These are phyloP conservation scores for Ecdyonurus torrentis DNA, from an alignment of 2,888 invertebrate genomes.

Conservation along the genomic window DNA sequence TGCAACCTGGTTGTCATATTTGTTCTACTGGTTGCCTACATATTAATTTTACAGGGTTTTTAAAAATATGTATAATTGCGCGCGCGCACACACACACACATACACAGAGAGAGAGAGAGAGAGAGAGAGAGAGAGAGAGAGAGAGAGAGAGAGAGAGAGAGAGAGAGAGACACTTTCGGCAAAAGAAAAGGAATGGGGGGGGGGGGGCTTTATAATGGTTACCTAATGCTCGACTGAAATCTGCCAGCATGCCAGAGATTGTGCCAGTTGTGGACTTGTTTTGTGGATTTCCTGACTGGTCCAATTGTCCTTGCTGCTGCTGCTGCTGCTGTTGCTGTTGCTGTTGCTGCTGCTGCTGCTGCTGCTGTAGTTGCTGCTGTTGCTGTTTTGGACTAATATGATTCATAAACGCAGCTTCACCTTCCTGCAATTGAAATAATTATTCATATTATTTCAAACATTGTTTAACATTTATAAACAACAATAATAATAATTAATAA, in stretches of 20 bases:
- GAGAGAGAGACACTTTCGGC: not conserved
- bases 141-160: not conserved
- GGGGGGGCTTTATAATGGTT: no score
- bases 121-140: constrained; percentile 7
- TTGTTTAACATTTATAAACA: no score
- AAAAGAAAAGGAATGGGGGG: constrained; percentile 11
- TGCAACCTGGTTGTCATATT: no score
- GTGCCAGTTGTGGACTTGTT: constrained; percentile 17
- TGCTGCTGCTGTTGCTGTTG: constrained; percentile 34
- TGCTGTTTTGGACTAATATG: not conserved
- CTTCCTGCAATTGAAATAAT: not conserved
- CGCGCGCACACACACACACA: no score
- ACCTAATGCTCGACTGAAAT: constrained; percentile 30
- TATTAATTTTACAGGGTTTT: no score
- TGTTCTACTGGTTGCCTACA: no score
- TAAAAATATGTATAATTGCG: no score
- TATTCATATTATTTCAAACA: no score
- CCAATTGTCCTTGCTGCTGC: constrained; percentile 9
- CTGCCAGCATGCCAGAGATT: constrained; percentile 28
- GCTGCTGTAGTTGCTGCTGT: constrained; percentile 10
- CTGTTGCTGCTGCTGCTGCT: constrained; percentile 25
- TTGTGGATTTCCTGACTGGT: constrained; percentile 3
- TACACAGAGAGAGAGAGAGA: not conserved
- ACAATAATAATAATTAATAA: no score
- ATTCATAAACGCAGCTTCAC: not conserved